These are phyloP conservation scores for Ophraella communa DNA, from an alignment of 2,888 invertebrate genomes.

Conservation along the genomic window DNA sequence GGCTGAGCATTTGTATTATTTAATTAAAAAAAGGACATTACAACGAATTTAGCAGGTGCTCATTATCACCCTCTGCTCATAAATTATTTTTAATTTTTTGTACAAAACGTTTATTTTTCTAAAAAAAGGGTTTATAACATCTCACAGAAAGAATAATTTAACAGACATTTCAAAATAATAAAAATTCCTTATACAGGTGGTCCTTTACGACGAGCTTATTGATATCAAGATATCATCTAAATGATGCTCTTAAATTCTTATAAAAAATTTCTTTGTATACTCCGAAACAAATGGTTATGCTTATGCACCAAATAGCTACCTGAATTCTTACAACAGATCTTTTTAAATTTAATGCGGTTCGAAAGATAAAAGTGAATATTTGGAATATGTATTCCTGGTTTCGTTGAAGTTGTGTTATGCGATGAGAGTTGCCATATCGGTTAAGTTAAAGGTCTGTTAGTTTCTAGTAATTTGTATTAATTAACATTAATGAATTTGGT, in stretches of 20 bases:
- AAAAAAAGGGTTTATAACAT: constrained; percentile 1
- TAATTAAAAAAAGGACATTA: constrained; percentile 11
- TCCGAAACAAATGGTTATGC: constrained; percentile 30
- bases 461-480: not conserved
- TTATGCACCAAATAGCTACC: constrained; percentile 29
- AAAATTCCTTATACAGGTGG: constrained; percentile 32
- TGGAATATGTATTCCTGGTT: constrained; percentile 12
- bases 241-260: constrained; percentile 23
- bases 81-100: constrained; percentile 5
- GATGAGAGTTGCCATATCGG: not conserved
- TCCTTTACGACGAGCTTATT: constrained; percentile 29
- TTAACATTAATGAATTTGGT: not conserved
- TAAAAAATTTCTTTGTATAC: constrained; percentile 29
- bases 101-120: too few relatives aligned
- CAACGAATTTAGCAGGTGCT: constrained; percentile 17
- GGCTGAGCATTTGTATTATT: constrained; percentile 1
- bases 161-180: constrained; percentile 24
- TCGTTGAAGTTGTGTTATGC: not conserved
- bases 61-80: constrained; percentile 6
- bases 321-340: constrained; percentile 18
- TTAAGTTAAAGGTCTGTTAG: not conserved
- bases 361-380: constrained; percentile 14
- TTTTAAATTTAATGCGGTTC: constrained; percentile 19
- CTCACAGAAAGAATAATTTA: constrained; percentile 10
- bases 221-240: constrained; percentile 37